Evolutionary conservation across 2,888 invertebrate genomes (phyloP), one percentile per base, ranked within the genome.

Genomic region (Alviniconcha strummeri): DNA sequence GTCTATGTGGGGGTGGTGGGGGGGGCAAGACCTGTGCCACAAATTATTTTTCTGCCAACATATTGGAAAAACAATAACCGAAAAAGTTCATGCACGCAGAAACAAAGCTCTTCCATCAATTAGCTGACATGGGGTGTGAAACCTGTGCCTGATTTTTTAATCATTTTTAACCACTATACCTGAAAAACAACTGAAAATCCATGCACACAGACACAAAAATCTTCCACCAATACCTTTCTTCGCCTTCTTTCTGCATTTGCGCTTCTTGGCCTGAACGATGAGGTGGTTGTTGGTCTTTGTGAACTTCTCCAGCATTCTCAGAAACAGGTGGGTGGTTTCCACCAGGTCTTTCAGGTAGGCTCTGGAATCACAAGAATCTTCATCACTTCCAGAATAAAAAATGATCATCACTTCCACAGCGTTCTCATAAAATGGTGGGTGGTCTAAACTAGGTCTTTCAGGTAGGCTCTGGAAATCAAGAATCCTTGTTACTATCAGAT

Each of bases 241-340:
- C 2, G 77, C 6, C 87, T 94, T 95, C 93, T 95, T 96, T 92
- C 96, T 96, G 91, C 86, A 87, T 52, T 75, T 86, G 76, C 87
- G 88, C 77, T 86, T 90, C 85, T 89, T 93, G 86, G 92, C 93
- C 88, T 92, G 91, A 8, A 93, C 93, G 4, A 94, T 90, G 15
- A 94, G 84, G 85, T 92, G 91, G 17, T 88, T 86, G 75, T 88
- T 90, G 17, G 84, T 87, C 94, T 95, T 93, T 77, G 94, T 94
- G 89, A 94, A 95, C 9, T 94, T 91, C 88, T 98, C 97, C 92
- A 99, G 94, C 96, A 98, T 96, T 95, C 97, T 98, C 85, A 98
- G 93, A 93, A 98, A 98, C 85, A 98, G 95, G 93, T 99, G 98
- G 74, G 96, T 96, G 0, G 98, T 97, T 94, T 98, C 97, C 9